A percentile compares a stretch with the other conserved stretches of the same genome.
Conservation (phyloP, 53 echinoderm and acorn worm species). For the Actinopyga echinites region DNA sequence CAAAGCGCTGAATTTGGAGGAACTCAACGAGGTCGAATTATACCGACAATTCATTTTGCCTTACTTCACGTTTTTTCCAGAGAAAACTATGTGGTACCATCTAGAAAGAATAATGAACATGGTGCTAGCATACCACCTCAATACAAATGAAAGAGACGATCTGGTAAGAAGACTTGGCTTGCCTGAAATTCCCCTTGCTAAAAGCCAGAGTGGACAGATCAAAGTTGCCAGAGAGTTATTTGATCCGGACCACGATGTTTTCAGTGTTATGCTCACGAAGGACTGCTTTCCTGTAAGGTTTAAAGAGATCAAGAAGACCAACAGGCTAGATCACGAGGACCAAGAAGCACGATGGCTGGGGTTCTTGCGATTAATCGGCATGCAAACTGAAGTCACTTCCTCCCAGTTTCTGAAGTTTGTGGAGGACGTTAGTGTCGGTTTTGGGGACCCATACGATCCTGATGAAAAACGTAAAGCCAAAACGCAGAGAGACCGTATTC, state of each 20-base stretch:
- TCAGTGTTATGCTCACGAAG: not conserved
- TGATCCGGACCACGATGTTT: not conserved
- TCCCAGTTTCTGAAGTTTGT: not conserved
- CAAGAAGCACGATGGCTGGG: not conserved
- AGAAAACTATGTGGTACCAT: not conserved
- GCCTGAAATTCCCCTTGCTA: not conserved
- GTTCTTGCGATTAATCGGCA: not conserved
- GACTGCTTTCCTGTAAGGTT: not conserved
- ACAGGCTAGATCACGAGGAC: not conserved
- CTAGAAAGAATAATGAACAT: not conserved
- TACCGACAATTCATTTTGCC: slow-evolving; percentile 22
- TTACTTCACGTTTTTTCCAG: not conserved
- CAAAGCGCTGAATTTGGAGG: not conserved
- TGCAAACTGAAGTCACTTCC: not conserved
- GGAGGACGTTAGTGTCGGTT: not conserved
- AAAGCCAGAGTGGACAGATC: not conserved
- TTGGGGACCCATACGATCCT: not conserved
- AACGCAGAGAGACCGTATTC: not conserved
- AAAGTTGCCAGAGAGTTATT: not conserved
- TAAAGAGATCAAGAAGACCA: not conserved
- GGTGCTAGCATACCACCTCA: not conserved
- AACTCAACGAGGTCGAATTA: not conserved
- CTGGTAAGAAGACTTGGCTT: not conserved
- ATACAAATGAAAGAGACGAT: not conserved
- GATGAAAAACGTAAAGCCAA: not conserved